phyloP scores from a whole-genome alignment of 1,140 invertebrate genomes.

The Trichonephila clavipes region DNA sequence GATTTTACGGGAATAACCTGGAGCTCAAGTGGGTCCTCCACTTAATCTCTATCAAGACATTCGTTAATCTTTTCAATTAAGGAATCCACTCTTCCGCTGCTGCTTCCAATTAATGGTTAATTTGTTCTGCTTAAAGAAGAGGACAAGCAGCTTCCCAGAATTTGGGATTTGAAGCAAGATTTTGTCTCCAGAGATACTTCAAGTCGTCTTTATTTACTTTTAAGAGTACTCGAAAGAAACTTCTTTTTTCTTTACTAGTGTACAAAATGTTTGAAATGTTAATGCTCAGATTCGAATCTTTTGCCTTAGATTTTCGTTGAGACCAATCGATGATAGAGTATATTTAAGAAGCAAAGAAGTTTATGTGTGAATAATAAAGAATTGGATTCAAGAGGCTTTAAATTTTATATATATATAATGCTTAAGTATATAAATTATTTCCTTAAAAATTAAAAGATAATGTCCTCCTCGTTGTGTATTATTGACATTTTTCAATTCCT shows the following conservation, averaged over 20 bases:
- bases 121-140: background rate
- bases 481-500: no score
- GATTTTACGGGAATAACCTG: conserved; percentile 11
- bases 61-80: conserved; percentile 39
- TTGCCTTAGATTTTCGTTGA: background rate
- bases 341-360: background rate
- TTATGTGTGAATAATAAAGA: no score
- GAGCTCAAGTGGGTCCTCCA: background rate
- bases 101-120: conserved; percentile 47
- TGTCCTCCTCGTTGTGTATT: no score
- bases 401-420: no score
- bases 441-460: no score
- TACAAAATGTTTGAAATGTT: background rate
- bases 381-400: no score
- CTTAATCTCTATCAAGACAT: conserved; percentile 15
- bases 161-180: background rate
- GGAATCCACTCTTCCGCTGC: conserved; percentile 22
- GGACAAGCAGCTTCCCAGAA: background rate
- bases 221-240: background rate
- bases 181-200: background rate
- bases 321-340: background rate
- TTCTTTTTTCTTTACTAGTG: background rate
- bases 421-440: no score
- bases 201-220: background rate
- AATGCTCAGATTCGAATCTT: background rate